Conservation (phyloP, 2,888 invertebrate genomes). For the Branchellion lobata region DNA sequence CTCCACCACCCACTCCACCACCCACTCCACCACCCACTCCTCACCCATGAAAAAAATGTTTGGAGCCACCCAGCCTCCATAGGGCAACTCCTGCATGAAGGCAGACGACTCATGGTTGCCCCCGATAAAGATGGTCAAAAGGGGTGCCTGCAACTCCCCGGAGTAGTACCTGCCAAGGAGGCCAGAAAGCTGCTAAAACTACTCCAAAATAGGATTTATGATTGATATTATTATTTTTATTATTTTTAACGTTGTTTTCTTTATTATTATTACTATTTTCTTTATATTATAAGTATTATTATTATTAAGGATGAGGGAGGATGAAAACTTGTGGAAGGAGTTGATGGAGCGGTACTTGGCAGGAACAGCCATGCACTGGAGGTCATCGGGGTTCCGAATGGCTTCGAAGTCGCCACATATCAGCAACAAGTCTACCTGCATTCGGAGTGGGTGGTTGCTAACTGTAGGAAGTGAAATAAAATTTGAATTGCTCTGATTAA, state of each 20-base stretch:
- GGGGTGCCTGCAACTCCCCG: constrained; percentile 83
- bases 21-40: not conserved
- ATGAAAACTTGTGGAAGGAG: constrained; percentile 90
- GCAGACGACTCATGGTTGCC: constrained; percentile 99
- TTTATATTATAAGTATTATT: too few species aligned
- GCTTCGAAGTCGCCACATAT: constrained; percentile 99
- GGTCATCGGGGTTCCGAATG: constrained; percentile 82
- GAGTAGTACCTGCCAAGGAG: constrained; percentile 78
- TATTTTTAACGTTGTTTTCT: not conserved
- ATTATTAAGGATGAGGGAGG: too few species aligned
- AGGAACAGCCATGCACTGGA: constrained; percentile 93
- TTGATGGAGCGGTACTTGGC: constrained; percentile 84
- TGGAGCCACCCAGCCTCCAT: constrained; percentile 98
- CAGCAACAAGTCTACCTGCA: constrained; percentile 74
- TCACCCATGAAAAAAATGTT: constrained; percentile 89
- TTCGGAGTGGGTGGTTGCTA: not conserved
- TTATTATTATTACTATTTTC: not conserved
- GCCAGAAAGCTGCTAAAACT: too few species aligned
- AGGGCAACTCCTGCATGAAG: constrained; percentile 86
- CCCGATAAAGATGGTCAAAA: constrained; percentile 91
- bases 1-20: not conserved
- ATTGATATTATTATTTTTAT: not conserved
- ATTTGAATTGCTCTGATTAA: not conserved
- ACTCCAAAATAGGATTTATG: not conserved
- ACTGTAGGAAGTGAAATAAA: not conserved